These are phyloP conservation scores for Eupithecia insigniata DNA, from an alignment of 2,888 invertebrate species.

Conservation along the genomic window DNA sequence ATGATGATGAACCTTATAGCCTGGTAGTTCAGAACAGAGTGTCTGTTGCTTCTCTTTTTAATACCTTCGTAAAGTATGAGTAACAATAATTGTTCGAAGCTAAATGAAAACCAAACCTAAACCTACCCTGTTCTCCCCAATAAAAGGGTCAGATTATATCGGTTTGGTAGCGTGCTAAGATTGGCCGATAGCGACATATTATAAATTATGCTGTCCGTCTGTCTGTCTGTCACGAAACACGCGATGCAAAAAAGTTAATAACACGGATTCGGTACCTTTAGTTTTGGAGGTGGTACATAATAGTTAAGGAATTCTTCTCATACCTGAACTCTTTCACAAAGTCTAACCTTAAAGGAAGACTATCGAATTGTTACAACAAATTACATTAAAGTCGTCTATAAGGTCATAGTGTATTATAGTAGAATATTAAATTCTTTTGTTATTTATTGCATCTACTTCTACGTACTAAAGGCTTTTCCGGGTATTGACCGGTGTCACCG, in stretches of 20 bases:
- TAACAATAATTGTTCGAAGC: no score
- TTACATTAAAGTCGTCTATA: no score
- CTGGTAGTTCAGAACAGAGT: background rate
- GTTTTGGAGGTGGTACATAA: slow-evolving; percentile 22
- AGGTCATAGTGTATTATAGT: no score
- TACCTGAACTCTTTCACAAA: no score
- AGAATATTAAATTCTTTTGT: no score
- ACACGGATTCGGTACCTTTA: slow-evolving; percentile 4
- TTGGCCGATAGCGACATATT: slow-evolving; percentile 80
- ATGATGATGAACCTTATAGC: no score
- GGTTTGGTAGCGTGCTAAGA: slow-evolving; percentile 52
- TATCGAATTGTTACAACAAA: background rate
- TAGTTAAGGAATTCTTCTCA: background rate
- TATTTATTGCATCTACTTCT: no score
- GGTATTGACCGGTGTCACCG: no score
- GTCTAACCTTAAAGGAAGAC: background rate
- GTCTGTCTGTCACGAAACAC: slow-evolving; percentile 80
- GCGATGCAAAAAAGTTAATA: slow-evolving; percentile 78
- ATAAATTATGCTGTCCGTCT: slow-evolving; percentile 82
- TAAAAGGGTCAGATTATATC: slow-evolving; percentile 32
- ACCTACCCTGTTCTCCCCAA: slow-evolving; percentile 15
- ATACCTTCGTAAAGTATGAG: background rate
- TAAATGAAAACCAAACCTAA: background rate
- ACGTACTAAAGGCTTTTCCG: no score
- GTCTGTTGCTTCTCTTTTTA: background rate